Base-by-base conservation (phyloP, 2,888 invertebrate species). In the Iselma pallidipennis region DNA sequence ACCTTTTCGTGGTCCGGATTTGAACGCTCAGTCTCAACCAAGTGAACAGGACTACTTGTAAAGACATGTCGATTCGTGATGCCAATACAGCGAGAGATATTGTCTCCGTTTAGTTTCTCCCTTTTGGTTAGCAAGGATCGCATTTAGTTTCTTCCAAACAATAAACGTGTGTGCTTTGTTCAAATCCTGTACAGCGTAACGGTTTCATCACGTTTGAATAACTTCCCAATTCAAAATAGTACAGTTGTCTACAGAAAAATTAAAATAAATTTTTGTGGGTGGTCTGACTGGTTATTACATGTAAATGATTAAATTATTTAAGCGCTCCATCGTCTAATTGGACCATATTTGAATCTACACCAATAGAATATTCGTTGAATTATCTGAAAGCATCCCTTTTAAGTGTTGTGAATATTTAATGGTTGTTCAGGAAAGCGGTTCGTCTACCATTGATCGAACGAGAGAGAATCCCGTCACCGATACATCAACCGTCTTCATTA, bases 391-490 rank as follows among this genome's bases (percentile, higher is more conserved):
- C 76, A 78, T 76, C 80, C 79, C 81, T 81, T 81, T 81, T 80
- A 81, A 80, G 77, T 80, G 79, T 78, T 74, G 69, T 81, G 79
- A 80, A 81, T 81, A 80, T 80, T 81, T 81, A 78, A 81, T 81
- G 67, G 65, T 45, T 58, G 66, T 60, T 66, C 60, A 61, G 50
- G 63, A 61, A 61, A 66, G 56, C 59, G 63, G 65, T 62, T 58
- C 65, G 61, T 68, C 68, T 65, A 68, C 66, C 12, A 45, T 45
- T 10, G 66, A 64, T 61, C 57, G 58, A 50, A 56, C 52, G 52
- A 55, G 45, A 55, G 55, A 9, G 19, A 42, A 19, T 2, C 14
- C 16, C 28, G 28, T 16, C 45, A 55, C 19, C 55, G 26, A 42
- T 33, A 33, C 33, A 45, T 12, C 45, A 45, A 45, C 45, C 10